A percentile compares a stretch with the other conserved stretches of the same genome.
These are phyloP conservation scores for Cephalotes varians DNA, from an alignment of 2,888 invertebrate genomes.

Conservation along the genomic window DNA sequence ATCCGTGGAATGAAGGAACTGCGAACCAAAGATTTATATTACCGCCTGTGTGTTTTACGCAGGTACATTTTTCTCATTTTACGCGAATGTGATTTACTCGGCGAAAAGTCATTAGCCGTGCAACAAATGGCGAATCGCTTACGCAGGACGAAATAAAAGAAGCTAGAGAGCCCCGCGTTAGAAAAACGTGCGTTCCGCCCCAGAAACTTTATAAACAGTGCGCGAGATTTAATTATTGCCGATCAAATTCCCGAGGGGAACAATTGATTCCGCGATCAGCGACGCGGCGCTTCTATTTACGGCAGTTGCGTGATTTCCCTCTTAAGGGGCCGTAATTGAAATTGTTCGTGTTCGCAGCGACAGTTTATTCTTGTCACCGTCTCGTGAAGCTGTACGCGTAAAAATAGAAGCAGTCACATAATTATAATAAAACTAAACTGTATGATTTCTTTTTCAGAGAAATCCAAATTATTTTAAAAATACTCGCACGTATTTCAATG, in stretches of 20 bases:
- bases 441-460: neutral
- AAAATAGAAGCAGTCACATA: neutral
- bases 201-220: conserved; percentile 40
- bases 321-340: conserved; percentile 24
- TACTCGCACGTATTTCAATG: neutral
- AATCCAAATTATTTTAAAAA: neutral
- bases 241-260: conserved; percentile 36
- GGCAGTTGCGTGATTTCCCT: neutral
- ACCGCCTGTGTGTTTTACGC: conserved; percentile 23
- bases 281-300: conserved; percentile 20
- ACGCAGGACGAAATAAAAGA: neutral
- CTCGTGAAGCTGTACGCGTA: neutral
- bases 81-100: conserved; percentile 42
- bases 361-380: neutral
- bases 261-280: conserved; percentile 33
- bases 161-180: neutral
- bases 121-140: conserved; percentile 32
- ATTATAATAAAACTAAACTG: neutral
- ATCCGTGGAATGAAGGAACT: conserved; percentile 34
- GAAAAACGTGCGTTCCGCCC: conserved; percentile 20
- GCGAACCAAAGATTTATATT: conserved; percentile 42
- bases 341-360: conserved; percentile 1
- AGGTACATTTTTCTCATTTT: conserved; percentile 41
- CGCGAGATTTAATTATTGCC: conserved; percentile 47
- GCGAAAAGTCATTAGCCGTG: conserved; percentile 40